phyloP scores from a whole-genome alignment of 2,888 invertebrate genomes.

The Tipula lateralis region DNA sequence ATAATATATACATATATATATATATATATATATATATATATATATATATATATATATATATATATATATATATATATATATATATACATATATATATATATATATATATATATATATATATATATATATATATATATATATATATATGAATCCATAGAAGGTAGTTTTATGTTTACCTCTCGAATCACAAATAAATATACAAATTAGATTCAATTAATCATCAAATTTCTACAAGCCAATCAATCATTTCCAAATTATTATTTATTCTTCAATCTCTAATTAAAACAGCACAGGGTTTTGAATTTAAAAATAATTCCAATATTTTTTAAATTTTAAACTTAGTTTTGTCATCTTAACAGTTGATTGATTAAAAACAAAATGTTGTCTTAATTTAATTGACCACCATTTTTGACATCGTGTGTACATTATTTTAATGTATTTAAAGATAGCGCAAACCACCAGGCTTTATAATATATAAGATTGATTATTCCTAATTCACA shows the following conservation, averaged over 20 bases:
- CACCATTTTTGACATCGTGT: not conserved
- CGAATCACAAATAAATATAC: not conserved
- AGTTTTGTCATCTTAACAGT: not conserved
- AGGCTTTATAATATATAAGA: not conserved
- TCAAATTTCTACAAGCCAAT: constrained; percentile 7
- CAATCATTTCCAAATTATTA: not conserved
- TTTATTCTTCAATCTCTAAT: not conserved
- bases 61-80: too few relatives aligned
- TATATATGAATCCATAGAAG: not conserved
- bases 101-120: too few relatives aligned
- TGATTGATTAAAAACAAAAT: not conserved
- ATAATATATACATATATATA: too few relatives aligned
- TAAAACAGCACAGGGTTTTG: not conserved
- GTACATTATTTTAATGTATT: not conserved
- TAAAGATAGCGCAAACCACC: not conserved
- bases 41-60: too few relatives aligned
- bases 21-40: too few relatives aligned
- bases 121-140: not conserved
- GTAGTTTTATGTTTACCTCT: not conserved
- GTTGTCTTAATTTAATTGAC: not conserved
- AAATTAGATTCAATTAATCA: constrained; percentile 11
- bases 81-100: too few relatives aligned
- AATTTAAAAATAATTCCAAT: not conserved
- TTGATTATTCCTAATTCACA: not conserved
- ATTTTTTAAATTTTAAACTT: not conserved